phyloP scores from a whole-genome alignment of 2,888 invertebrate genomes.

The Andrena flavipes region DNA sequence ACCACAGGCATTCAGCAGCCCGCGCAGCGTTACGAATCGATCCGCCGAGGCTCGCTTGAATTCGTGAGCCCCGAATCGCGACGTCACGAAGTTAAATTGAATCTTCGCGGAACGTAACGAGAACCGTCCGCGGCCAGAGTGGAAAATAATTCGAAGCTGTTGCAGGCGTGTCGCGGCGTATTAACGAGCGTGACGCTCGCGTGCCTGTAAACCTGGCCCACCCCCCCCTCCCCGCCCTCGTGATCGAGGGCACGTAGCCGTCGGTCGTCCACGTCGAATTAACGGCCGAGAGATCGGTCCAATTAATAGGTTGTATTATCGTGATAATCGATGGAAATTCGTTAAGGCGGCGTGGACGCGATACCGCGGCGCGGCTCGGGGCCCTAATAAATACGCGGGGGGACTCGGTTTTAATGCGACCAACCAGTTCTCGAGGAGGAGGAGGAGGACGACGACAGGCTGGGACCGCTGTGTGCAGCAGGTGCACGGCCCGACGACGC shows the following conservation, averaged over 20 bases:
- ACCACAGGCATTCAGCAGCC: too few relatives aligned
- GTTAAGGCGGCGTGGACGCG: slow-evolving; percentile 19
- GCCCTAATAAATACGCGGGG: slow-evolving; percentile 55
- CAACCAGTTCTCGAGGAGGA: slow-evolving; percentile 59
- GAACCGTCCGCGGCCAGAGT: neutral
- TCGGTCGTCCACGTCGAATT: neutral
- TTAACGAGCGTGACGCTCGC: slow-evolving; percentile 25
- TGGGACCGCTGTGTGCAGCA: slow-evolving; percentile 58
- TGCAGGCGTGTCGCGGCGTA: slow-evolving; percentile 26
- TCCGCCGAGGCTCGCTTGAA: neutral
- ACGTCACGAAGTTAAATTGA: slow-evolving; percentile 11
- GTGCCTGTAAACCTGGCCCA: slow-evolving; percentile 11
- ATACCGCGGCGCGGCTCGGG: slow-evolving; percentile 19
- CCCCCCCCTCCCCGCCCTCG: slow-evolving; percentile 2
- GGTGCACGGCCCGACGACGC: slow-evolving; percentile 60
- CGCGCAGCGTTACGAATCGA: neutral
- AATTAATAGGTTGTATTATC: slow-evolving; percentile 52
- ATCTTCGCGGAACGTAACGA: slow-evolving; percentile 2
- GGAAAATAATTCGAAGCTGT: slow-evolving; percentile 46
- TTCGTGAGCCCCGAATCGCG: neutral
- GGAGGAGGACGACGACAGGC: slow-evolving; percentile 24
- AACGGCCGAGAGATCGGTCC: slow-evolving; percentile 27
- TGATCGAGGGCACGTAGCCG: neutral
- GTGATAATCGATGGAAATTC: slow-evolving; percentile 59
- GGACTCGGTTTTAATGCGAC: slow-evolving; percentile 56